These are phyloP conservation scores for Sinocyclocheilus grahami DNA, from an alignment of 2,113 vertebrate species.

Conservation along the genomic window DNA sequence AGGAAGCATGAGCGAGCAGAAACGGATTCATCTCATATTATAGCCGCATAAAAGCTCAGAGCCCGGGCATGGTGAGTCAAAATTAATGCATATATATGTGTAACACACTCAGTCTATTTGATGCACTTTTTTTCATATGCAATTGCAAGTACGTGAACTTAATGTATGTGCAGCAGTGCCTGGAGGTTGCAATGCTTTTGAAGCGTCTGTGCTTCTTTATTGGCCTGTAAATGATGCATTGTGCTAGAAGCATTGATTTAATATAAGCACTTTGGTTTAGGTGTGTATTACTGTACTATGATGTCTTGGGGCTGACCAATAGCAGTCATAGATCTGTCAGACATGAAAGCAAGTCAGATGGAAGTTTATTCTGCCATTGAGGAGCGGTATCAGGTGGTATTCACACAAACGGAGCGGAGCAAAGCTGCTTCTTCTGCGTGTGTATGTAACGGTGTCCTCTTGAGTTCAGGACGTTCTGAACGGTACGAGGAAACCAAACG, in stretches of 20 bases:
- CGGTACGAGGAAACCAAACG: conserved; percentile 23
- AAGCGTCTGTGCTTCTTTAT: conserved; percentile 35
- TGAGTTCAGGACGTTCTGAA: neutral
- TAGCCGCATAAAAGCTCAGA: conserved; percentile 43
- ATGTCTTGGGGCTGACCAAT: too few species aligned
- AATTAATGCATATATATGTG: neutral
- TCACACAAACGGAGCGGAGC: neutral
- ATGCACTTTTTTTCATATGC: neutral
- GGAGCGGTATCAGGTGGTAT: neutral
- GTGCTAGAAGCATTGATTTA: neutral
- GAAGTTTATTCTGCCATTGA: neutral
- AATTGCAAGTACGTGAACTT: neutral
- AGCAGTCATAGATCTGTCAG: neutral
- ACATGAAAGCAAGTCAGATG: neutral
- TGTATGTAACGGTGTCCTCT: neutral
- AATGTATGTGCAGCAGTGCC: neutral
- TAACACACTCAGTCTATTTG: conserved; percentile 48
- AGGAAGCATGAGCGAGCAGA: conserved; percentile 50
- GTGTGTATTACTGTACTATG: neutral
- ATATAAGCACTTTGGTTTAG: too few species aligned
- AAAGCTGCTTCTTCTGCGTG: neutral
- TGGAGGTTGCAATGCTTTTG: conserved; percentile 43
- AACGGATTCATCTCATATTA: neutral
- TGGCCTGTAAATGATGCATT: neutral
- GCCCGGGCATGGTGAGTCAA: conserved; percentile 53